A percentile compares a stretch with the other conserved stretches of the same genome.
These are phyloP conservation scores for Cyrtodaria siliqua DNA, from an alignment of 2,888 invertebrate species.

Conservation along the genomic window DNA sequence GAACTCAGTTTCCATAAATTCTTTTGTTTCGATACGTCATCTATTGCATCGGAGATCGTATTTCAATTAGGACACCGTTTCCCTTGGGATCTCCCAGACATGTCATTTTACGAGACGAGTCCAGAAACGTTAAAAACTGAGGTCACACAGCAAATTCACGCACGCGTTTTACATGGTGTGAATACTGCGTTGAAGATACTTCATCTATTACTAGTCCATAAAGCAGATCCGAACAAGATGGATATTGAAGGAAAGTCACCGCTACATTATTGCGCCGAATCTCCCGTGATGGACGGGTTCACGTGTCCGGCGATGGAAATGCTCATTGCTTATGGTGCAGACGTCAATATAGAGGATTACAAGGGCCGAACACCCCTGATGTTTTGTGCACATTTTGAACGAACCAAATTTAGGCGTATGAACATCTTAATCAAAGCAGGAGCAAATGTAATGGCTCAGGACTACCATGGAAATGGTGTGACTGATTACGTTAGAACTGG, in stretches of 20 bases:
- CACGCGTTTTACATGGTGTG: background rate
- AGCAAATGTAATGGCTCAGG: too few species aligned
- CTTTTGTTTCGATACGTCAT: background rate
- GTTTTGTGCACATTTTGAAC: slow-evolving; percentile 13
- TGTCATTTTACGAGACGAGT: too few species aligned
- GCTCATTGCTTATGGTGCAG: slow-evolving; percentile 20
- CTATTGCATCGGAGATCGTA: background rate
- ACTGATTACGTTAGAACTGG: too few species aligned
- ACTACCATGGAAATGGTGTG: too few species aligned
- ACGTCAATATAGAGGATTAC: slow-evolving; percentile 21
- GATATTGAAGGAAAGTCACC: slow-evolving; percentile 22
- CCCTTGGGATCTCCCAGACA: background rate
- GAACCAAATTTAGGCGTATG: slow-evolving; percentile 17
- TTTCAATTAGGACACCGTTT: background rate
- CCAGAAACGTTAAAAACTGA: background rate
- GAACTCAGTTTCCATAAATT: background rate
- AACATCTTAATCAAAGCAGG: slow-evolving; percentile 26
- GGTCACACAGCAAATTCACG: background rate
- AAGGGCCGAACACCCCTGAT: slow-evolving; percentile 25
- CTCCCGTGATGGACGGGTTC: slow-evolving; percentile 17
- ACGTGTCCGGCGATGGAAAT: slow-evolving; percentile 23
- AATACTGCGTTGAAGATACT: slow-evolving; percentile 5
- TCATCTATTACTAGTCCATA: background rate
- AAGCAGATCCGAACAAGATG: slow-evolving; percentile 23
- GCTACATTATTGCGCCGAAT: slow-evolving; percentile 16